A percentile compares a stretch with the other conserved stretches of the same genome.
phyloP scores from a whole-genome alignment of 2,113 vertebrate genomes.

The Cnemophilus loriae region DNA sequence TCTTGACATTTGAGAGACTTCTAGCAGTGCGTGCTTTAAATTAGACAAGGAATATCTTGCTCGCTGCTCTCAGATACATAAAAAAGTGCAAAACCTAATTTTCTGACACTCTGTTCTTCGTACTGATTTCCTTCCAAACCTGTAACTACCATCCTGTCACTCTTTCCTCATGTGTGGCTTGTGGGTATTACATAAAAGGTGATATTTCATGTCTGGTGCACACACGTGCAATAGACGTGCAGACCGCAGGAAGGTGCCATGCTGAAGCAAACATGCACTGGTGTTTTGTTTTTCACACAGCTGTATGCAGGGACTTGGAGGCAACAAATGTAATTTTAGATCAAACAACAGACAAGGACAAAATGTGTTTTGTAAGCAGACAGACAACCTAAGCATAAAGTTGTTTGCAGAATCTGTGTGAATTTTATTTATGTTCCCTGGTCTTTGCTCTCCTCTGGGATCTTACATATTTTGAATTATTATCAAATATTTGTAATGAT shows the following conservation, averaged over 20 bases:
- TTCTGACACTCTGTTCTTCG: neutral
- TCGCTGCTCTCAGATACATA: neutral
- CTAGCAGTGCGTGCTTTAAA: neutral
- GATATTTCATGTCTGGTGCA: neutral
- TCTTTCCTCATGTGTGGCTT: neutral
- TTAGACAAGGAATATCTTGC: neutral
- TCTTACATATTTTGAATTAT: constrained; percentile 64
- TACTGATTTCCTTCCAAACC: neutral
- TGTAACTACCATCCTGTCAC: neutral
- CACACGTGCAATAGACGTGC: neutral
- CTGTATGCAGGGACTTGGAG: neutral
- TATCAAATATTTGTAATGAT: constrained; percentile 72
- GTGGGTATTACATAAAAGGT: neutral
- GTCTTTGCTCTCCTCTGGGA: constrained; percentile 12
- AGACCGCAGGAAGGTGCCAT: neutral
- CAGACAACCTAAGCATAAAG: neutral
- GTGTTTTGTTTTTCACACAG: neutral
- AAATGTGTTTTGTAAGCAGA: neutral
- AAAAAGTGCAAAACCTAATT: neutral
- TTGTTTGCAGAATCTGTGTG: neutral
- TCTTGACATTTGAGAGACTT: constrained; percentile 19
- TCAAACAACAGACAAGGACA: neutral
- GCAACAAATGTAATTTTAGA: neutral
- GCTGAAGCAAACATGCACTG: neutral
- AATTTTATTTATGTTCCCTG: neutral